A percentile compares a stretch with the other conserved stretches of the same genome.
Evolutionary conservation across 1,140 invertebrate genomes (phyloP).

Genomic region (Drosophila mayri): DNA sequence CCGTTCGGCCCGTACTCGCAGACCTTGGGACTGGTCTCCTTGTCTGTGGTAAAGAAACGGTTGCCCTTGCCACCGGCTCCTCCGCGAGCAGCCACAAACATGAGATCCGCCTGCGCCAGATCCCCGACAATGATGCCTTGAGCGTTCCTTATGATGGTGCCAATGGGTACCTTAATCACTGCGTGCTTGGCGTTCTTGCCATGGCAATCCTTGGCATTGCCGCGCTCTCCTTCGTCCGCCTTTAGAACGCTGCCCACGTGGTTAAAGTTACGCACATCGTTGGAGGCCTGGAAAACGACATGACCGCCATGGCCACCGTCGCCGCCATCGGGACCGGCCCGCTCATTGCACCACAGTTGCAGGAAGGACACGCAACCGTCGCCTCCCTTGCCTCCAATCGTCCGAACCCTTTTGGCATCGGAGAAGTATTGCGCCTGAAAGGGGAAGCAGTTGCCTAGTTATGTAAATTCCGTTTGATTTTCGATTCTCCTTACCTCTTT

Average conservation of each 20-base stretch:
- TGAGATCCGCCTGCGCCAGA: conserved; percentile 89
- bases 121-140: conserved; percentile 89
- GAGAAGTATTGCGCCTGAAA: conserved; percentile 88
- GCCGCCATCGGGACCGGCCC: conserved; percentile 97
- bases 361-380: conserved; percentile 96
- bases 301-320: conserved; percentile 99
- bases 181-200: conserved; percentile 94
- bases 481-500: conserved; percentile 71
- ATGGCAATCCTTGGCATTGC: conserved; percentile 91
- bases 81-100: conserved; percentile 97
- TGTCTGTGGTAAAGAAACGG: conserved; percentile 94
- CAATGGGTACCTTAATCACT: conserved; percentile 93
- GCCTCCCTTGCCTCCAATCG: conserved; percentile 94
- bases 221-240: conserved; percentile 90
- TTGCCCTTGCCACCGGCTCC: conserved; percentile 98
- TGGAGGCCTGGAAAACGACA: conserved; percentile 93
- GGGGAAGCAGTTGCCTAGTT: conserved; percentile 19
- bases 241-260: conserved; percentile 87
- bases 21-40: conserved; percentile 92
- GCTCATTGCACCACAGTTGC: conserved; percentile 91
- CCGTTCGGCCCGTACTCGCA: conserved; percentile 95
- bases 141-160: conserved; percentile 92
- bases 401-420: conserved; percentile 88
- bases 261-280: conserved; percentile 90
- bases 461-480: conserved; percentile 29